Evolutionary conservation across 2,888 invertebrate species (phyloP).

Genomic region (Caenorhabditis japonica): DNA sequence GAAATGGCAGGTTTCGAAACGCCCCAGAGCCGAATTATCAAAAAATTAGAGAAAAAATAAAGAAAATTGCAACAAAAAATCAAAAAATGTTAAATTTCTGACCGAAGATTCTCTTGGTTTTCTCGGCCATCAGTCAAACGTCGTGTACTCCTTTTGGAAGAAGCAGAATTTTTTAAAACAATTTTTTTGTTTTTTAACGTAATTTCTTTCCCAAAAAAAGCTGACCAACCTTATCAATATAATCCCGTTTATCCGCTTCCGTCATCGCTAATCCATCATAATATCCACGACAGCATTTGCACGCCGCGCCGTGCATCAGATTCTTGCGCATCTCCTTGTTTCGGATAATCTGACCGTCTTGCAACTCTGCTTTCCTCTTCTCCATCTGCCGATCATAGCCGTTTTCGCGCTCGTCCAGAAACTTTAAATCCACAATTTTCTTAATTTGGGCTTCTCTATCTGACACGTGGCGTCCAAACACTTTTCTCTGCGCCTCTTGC

Average conservation of each 20-base stretch:
- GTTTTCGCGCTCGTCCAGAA: constrained; percentile 26
- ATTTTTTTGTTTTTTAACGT: too few relatives aligned
- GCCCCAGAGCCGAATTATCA: too few relatives aligned
- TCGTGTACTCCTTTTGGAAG: too few relatives aligned
- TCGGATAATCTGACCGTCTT: constrained; percentile 43
- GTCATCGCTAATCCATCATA: constrained; percentile 65
- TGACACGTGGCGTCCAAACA: constrained; percentile 10
- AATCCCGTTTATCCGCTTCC: constrained; percentile 52
- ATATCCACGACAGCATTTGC: constrained; percentile 65
- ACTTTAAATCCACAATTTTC: constrained; percentile 33
- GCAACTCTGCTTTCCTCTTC: constrained; percentile 12
- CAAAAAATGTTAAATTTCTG: too few relatives aligned
- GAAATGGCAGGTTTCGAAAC: too few relatives aligned
- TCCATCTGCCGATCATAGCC: constrained; percentile 25
- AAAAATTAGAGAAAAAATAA: too few relatives aligned
- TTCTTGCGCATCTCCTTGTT: constrained; percentile 30
- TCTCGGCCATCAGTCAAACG: too few relatives aligned
- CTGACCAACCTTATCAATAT: constrained; percentile 62
- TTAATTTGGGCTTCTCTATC: constrained; percentile 30
- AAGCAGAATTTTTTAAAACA: too few relatives aligned
- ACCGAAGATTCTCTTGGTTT: too few relatives aligned
- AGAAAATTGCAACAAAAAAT: too few relatives aligned
- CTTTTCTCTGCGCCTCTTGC: constrained; percentile 10
- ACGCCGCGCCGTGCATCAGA: constrained; percentile 63
- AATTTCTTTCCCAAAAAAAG: too few relatives aligned